phyloP scores from a whole-genome alignment of 2,113 vertebrate genomes.

The Orcinus orca region DNA sequence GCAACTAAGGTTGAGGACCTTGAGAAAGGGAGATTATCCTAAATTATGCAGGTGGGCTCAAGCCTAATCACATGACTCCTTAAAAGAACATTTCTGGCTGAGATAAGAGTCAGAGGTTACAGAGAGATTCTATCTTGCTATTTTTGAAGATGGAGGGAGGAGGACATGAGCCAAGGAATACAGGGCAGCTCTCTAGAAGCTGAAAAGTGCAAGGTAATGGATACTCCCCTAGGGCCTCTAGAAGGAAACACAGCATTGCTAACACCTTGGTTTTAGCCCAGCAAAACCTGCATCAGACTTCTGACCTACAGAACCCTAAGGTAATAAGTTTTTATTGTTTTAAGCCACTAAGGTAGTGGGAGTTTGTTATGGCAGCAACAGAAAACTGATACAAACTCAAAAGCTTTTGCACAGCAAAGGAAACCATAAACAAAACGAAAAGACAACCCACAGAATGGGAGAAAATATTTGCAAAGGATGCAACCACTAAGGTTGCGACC shows the following conservation, averaged over 20 bases:
- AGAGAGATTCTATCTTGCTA: background rate
- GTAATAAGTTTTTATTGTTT: background rate
- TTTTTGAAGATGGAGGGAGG: background rate
- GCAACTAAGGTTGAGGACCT: background rate
- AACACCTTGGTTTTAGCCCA: background rate
- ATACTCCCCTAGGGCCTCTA: background rate
- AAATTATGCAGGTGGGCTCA: background rate
- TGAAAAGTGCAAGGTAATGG: background rate
- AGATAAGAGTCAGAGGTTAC: background rate
- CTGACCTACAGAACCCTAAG: background rate
- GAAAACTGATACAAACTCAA: background rate
- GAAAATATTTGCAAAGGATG: background rate
- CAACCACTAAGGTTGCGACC: too few relatives aligned
- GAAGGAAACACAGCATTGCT: background rate
- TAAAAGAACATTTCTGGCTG: background rate
- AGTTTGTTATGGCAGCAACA: background rate
- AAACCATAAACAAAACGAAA: background rate
- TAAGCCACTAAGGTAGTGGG: background rate
- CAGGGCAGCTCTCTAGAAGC: background rate
- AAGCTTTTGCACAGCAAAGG: background rate
- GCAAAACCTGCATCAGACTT: background rate
- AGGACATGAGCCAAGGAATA: background rate
- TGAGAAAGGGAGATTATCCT: background rate
- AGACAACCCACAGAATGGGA: background rate
- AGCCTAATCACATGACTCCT: background rate